Percentiles rank a stretch among this genome's conserved stretches.
phyloP scores from a whole-genome alignment of 2,113 vertebrate genomes.

The Lota lota region DNA sequence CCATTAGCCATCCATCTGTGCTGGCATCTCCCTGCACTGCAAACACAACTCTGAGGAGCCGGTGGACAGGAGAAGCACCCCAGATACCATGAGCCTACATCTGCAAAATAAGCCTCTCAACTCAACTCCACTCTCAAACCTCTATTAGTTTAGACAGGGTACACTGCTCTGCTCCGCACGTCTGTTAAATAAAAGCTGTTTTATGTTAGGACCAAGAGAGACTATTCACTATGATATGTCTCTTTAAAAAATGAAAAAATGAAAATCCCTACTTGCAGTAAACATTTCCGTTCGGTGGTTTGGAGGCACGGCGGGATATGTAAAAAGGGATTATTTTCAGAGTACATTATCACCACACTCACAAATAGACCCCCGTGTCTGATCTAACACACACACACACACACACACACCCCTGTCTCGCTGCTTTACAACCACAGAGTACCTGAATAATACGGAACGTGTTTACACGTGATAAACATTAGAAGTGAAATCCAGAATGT shows the following conservation, averaged over 20 bases:
- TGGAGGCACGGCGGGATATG: no score
- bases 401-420: no score
- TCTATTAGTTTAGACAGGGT: slow-evolving; percentile 64
- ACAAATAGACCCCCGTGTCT: no score
- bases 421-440: no score
- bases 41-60: slow-evolving; percentile 59
- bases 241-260: slow-evolving; percentile 39
- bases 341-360: no score
- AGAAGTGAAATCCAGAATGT: background rate
- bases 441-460: no score
- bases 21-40: slow-evolving; percentile 75
- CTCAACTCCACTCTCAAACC: slow-evolving; percentile 21
- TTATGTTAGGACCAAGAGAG: slow-evolving; percentile 47
- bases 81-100: slow-evolving; percentile 45
- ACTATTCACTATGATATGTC: slow-evolving; percentile 57
- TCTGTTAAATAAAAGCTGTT: slow-evolving; percentile 45
- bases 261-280: background rate
- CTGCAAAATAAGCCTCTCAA: slow-evolving; percentile 60
- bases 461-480: no score
- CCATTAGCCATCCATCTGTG: slow-evolving; percentile 86
- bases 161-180: slow-evolving; percentile 54
- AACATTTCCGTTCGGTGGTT: no score
- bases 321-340: no score
- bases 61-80: slow-evolving; percentile 29
- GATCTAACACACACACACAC: no score